These are phyloP conservation scores for Caenorhabditis tropicalis DNA, from an alignment of 1,140 invertebrate species.

Conservation along the genomic window DNA sequence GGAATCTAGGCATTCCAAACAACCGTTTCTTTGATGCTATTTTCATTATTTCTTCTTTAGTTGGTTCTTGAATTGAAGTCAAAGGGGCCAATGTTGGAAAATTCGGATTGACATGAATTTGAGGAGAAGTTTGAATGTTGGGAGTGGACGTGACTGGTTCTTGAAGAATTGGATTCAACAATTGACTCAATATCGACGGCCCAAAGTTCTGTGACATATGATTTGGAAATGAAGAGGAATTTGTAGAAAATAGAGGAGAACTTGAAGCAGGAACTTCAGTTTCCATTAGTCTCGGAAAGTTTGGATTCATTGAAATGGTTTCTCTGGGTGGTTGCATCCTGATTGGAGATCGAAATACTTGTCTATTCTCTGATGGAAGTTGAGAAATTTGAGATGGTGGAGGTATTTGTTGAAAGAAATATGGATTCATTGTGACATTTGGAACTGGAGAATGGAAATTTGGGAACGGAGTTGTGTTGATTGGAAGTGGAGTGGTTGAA, in stretches of 20 bases:
- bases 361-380: background rate
- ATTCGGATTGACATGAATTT: background rate
- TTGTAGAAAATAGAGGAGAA: background rate
- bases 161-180: background rate
- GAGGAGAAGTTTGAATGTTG: background rate
- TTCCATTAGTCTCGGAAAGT: conserved; percentile 25
- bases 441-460: background rate
- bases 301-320: background rate
- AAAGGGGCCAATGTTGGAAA: background rate
- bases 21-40: background rate
- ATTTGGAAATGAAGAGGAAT: background rate
- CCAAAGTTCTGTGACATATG: conserved; percentile 12
- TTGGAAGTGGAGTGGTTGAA: background rate
- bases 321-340: background rate
- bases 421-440: background rate
- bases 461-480: background rate
- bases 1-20: conserved; percentile 2
- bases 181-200: background rate
- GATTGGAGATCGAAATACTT: background rate
- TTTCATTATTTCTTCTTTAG: conserved; percentile 24
- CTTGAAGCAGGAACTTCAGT: background rate
- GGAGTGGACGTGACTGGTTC: background rate
- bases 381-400: background rate
- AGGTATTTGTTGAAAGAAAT: background rate
- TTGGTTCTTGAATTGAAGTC: background rate